Conservation (phyloP, 1,140 invertebrate genomes). For the Idris sp. region DNA sequence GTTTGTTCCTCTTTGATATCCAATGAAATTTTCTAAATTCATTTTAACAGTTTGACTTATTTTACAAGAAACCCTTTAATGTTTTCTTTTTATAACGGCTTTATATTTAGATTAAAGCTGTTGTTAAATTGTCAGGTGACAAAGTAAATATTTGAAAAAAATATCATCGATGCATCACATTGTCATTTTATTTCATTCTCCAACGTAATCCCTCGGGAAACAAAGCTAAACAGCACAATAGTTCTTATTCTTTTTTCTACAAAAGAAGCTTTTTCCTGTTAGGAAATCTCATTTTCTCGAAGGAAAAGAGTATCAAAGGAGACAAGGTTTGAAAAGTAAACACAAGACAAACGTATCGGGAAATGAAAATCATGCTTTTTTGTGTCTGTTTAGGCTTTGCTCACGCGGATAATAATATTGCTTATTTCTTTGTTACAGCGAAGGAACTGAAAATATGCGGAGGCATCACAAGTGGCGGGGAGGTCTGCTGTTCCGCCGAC, state of each 20-base stretch:
- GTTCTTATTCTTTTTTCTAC: constrained; percentile 11
- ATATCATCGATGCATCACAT: no score
- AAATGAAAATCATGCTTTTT: constrained; percentile 30
- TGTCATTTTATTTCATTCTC: neutral
- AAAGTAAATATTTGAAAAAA: no score
- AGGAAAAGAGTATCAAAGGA: constrained; percentile 14
- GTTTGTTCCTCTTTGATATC: no score
- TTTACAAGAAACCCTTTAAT: no score
- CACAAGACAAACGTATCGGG: constrained; percentile 16
- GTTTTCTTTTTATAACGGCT: no score
- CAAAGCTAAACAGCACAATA: constrained; percentile 14
- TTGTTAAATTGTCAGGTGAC: no score
- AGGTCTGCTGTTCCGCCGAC: constrained; percentile 76
- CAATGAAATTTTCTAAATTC: no score
- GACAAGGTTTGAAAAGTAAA: constrained; percentile 37
- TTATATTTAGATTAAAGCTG: no score
- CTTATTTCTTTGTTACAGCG: constrained; percentile 64
- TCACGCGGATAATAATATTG: constrained; percentile 3
- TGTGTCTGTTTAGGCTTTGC: neutral
- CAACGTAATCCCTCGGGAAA: constrained; percentile 16
- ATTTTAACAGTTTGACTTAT: no score
- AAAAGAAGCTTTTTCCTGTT: constrained; percentile 37
- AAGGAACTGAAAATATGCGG: constrained; percentile 75
- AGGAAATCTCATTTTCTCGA: constrained; percentile 37
- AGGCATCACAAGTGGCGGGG: constrained; percentile 73